Base-by-base conservation (phyloP, 2,888 invertebrate species). In the Hydrotaea cyrtoneurina region DNA sequence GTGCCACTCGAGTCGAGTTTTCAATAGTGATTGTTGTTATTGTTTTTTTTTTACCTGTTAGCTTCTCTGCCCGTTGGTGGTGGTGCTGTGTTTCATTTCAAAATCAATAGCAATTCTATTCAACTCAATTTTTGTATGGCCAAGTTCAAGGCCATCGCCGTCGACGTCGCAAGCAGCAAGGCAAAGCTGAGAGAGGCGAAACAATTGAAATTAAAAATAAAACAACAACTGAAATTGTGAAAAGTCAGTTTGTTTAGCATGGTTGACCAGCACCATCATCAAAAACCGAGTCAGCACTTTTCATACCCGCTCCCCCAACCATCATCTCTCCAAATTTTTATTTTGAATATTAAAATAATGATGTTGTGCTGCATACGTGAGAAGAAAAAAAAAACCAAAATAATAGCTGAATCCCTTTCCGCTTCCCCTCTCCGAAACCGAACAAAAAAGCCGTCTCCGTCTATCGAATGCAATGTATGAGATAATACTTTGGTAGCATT, bases 91-190 rank as follows among this genome's bases (percentile, higher is more conserved):
- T 69, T 69, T 62, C 53, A 53, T 21, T 21, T 57, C 21, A 31
- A 57, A 55, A 39, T 17, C 39, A 5, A 19, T n/a, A n/a, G n/a
- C n/a, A 62, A 7, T 62, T 62, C 4, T n/a, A n/a, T 31, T 62
- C 26, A n/a, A 62, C 17, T 17, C 15, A 26, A 39, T 71, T 21
- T 69, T 78, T 69, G n/a, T 64, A 71, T 72, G 78, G 62, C 66
- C 86, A 86, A 86, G 86, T 86, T 86, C 86, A 86, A 86, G 86
- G 86, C 79, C 84, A 43, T 43, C 17, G 46, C 59, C 59, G 11
- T 39, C 3, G 39, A 39, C 39, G 39, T 39, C 3, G n/a, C n/a
- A n/a, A n/a, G n/a, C n/a, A 39, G 39, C 50, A 50, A 50, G 50
- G n/a, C 31, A 72, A 4, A 0, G 23, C 26, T 11, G 10, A 50